phyloP scores from a whole-genome alignment of 2,888 invertebrate genomes.

The Machimus rusticus region DNA sequence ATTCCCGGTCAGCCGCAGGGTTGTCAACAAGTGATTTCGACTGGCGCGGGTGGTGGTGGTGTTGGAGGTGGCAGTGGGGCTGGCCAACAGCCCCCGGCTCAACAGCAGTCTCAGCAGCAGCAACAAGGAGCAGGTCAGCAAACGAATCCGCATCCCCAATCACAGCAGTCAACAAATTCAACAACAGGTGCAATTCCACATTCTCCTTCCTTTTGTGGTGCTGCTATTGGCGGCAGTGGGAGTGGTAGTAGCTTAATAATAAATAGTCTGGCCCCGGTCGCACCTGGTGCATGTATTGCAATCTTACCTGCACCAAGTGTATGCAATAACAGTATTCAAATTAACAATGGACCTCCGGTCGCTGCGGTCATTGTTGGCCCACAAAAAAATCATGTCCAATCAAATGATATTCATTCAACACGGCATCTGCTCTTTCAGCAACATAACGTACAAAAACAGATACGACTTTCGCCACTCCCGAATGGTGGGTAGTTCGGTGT shows the following conservation, averaged over 20 bases:
- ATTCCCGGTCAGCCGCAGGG: slow-evolving; percentile 27
- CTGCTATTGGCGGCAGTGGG: background rate
- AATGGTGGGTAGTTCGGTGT: slow-evolving; percentile 63
- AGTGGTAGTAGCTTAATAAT: slow-evolving; percentile 13
- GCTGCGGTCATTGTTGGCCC: background rate
- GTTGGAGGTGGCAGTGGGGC: background rate
- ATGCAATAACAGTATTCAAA: background rate
- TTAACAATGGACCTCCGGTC: background rate
- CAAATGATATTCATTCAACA: slow-evolving; percentile 36
- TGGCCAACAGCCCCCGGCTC: slow-evolving; percentile 60
- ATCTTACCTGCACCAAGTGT: background rate
- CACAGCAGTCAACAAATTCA: slow-evolving; percentile 44
- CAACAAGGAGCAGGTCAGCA: slow-evolving; percentile 52
- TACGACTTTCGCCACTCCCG: slow-evolving; percentile 71
- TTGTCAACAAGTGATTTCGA: background rate
- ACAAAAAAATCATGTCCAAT: background rate
- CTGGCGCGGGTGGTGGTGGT: slow-evolving; percentile 35
- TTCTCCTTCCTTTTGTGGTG: slow-evolving; percentile 1
- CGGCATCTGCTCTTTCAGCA: slow-evolving; percentile 44
- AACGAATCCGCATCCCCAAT: slow-evolving; percentile 54
- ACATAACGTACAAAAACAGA: slow-evolving; percentile 63
- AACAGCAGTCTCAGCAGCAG: slow-evolving; percentile 50
- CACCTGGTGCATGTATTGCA: background rate
- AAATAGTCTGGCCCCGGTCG: background rate
- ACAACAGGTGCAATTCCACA: slow-evolving; percentile 3